phyloP scores from a whole-genome alignment of 2,113 vertebrate species.

The Trichechus manatus region DNA sequence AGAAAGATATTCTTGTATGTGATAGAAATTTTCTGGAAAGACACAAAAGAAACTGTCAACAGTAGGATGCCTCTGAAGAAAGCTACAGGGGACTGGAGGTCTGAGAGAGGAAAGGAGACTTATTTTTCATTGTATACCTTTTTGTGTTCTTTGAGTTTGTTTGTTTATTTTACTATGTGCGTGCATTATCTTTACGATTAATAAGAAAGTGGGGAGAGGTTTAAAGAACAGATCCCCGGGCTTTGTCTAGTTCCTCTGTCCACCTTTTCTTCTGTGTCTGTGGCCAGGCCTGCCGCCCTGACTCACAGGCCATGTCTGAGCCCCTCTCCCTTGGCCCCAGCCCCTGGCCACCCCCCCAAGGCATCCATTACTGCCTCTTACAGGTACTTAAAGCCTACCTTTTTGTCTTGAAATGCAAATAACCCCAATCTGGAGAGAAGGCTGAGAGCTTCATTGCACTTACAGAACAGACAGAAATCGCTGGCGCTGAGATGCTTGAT shows the following conservation, averaged over 20 bases:
- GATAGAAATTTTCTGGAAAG: slow-evolving; percentile 76
- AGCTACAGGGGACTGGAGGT: slow-evolving; percentile 48
- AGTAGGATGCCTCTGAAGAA: slow-evolving; percentile 76
- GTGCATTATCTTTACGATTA: slow-evolving; percentile 60
- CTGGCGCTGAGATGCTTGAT: slow-evolving; percentile 57
- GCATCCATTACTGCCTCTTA: slow-evolving; percentile 66
- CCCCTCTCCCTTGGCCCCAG: neutral
- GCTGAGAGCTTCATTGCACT: slow-evolving; percentile 65
- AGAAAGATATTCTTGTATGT: slow-evolving; percentile 66
- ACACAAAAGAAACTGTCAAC: slow-evolving; percentile 76
- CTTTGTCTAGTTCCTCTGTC: slow-evolving; percentile 31
- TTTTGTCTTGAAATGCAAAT: slow-evolving; percentile 75
- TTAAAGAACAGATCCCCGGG: neutral
- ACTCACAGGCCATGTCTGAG: neutral
- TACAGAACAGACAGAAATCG: slow-evolving; percentile 59
- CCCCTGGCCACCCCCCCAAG: neutral
- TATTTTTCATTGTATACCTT: slow-evolving; percentile 58
- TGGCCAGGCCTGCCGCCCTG: neutral
- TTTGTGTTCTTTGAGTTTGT: slow-evolving; percentile 52
- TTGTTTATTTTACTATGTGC: slow-evolving; percentile 46
- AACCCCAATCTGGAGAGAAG: slow-evolving; percentile 70
- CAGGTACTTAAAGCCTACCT: slow-evolving; percentile 70
- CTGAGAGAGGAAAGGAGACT: slow-evolving; percentile 58
- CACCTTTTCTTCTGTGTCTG: neutral
- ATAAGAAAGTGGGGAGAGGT: neutral